A percentile compares a stretch with the other conserved stretches of the same genome.
These are phyloP conservation scores for Eleutherodactylus coqui DNA, from an alignment of 2,797 vertebrate genomes.

Conservation along the genomic window DNA sequence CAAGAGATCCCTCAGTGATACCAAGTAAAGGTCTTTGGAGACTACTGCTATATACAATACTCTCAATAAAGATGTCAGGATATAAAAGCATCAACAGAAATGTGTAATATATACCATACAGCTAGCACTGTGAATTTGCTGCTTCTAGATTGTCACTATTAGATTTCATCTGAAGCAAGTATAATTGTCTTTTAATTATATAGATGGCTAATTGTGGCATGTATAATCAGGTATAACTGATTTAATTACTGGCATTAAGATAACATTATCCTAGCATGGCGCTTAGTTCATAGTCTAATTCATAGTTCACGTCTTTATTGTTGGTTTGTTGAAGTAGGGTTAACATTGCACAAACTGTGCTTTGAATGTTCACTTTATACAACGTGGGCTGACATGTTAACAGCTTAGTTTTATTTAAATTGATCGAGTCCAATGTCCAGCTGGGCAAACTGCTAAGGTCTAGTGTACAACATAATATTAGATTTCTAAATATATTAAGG, in stretches of 20 bases:
- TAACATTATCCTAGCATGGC: constrained; percentile 12
- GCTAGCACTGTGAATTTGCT: background rate
- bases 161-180: constrained; percentile 2
- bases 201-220: background rate
- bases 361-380: constrained; percentile 18
- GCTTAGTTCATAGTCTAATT: background rate
- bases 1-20: background rate
- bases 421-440: constrained; percentile 46
- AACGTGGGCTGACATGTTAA: constrained; percentile 42
- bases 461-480: constrained; percentile 46
- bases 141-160: background rate
- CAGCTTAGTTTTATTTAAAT: constrained; percentile 48
- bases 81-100: background rate
- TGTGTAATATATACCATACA: background rate
- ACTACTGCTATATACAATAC: background rate
- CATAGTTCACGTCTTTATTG: background rate
- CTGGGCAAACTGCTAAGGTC: constrained; percentile 41
- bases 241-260: background rate
- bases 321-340: background rate
- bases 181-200: constrained; percentile 27
- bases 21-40: background rate
- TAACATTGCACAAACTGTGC: constrained; percentile 27
- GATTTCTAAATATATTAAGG: constrained; percentile 54
- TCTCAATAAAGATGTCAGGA: background rate
- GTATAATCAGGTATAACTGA: constrained; percentile 30